Base-by-base conservation (phyloP, 2,888 invertebrate genomes). In the Deilephila porcellus region DNA sequence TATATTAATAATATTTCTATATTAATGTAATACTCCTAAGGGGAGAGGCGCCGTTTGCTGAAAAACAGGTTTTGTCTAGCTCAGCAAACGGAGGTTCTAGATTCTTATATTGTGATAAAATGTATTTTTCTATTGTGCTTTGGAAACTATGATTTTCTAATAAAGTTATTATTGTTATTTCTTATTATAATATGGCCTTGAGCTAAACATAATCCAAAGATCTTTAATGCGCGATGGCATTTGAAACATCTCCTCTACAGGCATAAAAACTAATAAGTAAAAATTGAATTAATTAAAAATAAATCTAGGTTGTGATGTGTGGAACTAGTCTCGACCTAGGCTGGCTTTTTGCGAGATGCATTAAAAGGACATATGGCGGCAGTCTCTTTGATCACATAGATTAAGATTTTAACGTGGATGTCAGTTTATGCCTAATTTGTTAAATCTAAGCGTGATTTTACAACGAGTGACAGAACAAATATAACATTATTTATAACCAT, bases 311-410 rank as follows among this genome's bases (percentile, higher is more conserved):
- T 79, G 75, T 78, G 78, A 76, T 78, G 76, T 76, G 76, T 74
- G 74, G 74, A 56, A 60, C 75, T 75, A 73, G 73, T 74, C 76
- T 71, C 76, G 70, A 74, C 72, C 80, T 80, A 82, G 80, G 75
- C 52, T 72, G 75, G 71, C 85, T 89, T 90, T 91, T 91, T 89
- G 86, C 81, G 72, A 80, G 81, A 81, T 73, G 83, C 86, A 85
- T 87, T 87, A 86, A 87, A 83, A 85, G 79, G 77, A 82, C 74
- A 80, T 74, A 82, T 80, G 85, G 81, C 87, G 88, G 88, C 87
- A 77, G 78, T 74, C 77, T 83, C 86, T 86, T 85, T 86, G 86
- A 83, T 84, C 77, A 72, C 82, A 82, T 73, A 82, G 84, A 85
- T 73, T 78, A 82, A 5, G 19, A 60, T 60, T 34, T 32, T 59